Evolutionary conservation across 2,113 vertebrate genomes (phyloP).

Genomic region (Glaucidium brasilianum): DNA sequence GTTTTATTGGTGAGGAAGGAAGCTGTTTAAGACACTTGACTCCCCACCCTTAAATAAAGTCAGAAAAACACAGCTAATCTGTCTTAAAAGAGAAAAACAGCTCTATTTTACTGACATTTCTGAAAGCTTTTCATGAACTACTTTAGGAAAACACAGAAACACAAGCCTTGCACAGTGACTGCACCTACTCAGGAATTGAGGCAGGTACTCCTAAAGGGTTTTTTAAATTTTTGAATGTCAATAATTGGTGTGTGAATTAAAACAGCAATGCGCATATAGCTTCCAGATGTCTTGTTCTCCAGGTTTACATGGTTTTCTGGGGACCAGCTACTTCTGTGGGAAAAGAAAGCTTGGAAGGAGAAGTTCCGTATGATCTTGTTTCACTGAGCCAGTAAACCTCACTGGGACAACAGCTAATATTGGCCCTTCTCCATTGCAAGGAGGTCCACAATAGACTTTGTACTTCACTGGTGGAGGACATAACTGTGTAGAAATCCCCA

Average conservation of each 20-base stretch:
- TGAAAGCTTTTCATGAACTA: neutral
- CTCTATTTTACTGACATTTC: neutral
- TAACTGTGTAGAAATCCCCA: neutral
- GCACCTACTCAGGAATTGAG: neutral
- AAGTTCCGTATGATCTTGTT: neutral
- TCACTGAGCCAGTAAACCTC: constrained; percentile 26
- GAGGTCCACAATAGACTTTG: neutral
- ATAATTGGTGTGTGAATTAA: neutral
- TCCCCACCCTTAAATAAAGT: neutral
- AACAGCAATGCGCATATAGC: neutral
- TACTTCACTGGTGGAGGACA: neutral
- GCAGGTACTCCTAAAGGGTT: neutral
- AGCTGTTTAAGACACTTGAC: neutral
- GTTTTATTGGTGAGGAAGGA: neutral
- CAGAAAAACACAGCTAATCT: neutral
- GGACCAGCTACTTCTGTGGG: neutral
- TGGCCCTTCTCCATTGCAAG: neutral
- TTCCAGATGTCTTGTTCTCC: constrained; percentile 35
- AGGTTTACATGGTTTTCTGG: neutral
- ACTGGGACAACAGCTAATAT: neutral
- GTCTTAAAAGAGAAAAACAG: neutral
- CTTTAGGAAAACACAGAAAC: neutral
- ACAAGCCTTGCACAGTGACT: neutral
- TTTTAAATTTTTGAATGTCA: neutral
- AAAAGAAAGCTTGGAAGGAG: constrained; percentile 13